Conservation (phyloP, 2,113 vertebrate genomes). For the Brachirus orientalis region DNA sequence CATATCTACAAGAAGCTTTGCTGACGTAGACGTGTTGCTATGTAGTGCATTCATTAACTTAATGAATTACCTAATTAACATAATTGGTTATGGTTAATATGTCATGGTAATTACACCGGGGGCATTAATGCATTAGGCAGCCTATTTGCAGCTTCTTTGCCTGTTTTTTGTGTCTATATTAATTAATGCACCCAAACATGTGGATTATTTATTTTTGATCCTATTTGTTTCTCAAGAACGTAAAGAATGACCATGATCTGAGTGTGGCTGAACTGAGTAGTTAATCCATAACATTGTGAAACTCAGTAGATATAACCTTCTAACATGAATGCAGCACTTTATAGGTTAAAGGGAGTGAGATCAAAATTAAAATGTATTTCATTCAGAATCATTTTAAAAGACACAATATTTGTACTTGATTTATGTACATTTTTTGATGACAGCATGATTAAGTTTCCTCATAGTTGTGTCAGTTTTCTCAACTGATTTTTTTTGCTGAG, state of each 20-base stretch:
- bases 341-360: too few species aligned
- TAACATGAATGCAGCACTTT: too few species aligned
- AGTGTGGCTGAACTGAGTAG: background rate
- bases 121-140: conserved; percentile 27
- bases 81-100: conserved; percentile 59
- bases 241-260: background rate
- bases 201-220: conserved; percentile 26
- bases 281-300: background rate
- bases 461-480: too few species aligned
- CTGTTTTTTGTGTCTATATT: conserved; percentile 40
- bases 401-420: too few species aligned
- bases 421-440: too few species aligned
- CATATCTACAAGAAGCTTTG: background rate
- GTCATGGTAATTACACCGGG: conserved; percentile 51
- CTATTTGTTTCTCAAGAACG: conserved; percentile 3
- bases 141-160: conserved; percentile 23
- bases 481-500: too few species aligned
- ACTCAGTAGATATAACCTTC: too few species aligned
- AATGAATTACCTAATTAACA: conserved; percentile 59
- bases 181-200: conserved; percentile 46
- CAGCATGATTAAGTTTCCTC: too few species aligned
- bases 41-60: conserved; percentile 46
- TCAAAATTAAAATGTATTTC: too few species aligned
- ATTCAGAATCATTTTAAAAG: too few species aligned
- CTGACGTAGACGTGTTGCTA: conserved; percentile 33